Evolutionary conservation across 2,113 vertebrate species (phyloP).

Genomic region (Rissa tridactyla): DNA sequence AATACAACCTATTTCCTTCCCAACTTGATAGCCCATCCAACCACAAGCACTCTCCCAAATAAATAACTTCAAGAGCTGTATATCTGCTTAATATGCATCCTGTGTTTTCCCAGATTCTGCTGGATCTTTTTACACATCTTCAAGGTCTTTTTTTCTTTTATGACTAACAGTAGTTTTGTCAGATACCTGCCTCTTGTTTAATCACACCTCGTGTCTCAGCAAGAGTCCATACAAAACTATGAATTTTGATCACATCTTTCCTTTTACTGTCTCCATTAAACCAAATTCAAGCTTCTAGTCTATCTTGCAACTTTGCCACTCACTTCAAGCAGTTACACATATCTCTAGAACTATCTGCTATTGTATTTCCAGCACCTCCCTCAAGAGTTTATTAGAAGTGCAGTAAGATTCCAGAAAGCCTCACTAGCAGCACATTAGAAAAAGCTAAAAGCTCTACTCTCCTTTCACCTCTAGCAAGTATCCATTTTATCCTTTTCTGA

Average conservation of each 20-base stretch:
- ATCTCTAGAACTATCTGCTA: not conserved
- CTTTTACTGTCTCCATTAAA: not conserved
- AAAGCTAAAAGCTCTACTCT: not conserved
- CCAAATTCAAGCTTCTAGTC: not conserved
- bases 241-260: not conserved
- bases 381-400: not conserved
- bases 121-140: not conserved
- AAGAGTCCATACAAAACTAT: not conserved
- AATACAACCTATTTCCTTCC: not conserved
- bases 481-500: not conserved
- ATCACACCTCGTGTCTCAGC: not conserved
- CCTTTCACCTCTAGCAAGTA: not conserved
- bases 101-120: not conserved
- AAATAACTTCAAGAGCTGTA: not conserved
- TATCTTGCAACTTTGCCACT: not conserved
- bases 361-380: not conserved
- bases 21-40: accelerated
- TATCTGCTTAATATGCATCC: not conserved
- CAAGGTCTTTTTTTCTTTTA: not conserved
- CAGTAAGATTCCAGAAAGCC: not conserved
- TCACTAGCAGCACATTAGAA: not conserved
- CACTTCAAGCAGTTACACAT: accelerated
- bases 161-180: not conserved
- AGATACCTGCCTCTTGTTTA: not conserved
- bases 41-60: not conserved